phyloP scores from a whole-genome alignment of 2,888 invertebrate genomes.

The Muscina levida region DNA sequence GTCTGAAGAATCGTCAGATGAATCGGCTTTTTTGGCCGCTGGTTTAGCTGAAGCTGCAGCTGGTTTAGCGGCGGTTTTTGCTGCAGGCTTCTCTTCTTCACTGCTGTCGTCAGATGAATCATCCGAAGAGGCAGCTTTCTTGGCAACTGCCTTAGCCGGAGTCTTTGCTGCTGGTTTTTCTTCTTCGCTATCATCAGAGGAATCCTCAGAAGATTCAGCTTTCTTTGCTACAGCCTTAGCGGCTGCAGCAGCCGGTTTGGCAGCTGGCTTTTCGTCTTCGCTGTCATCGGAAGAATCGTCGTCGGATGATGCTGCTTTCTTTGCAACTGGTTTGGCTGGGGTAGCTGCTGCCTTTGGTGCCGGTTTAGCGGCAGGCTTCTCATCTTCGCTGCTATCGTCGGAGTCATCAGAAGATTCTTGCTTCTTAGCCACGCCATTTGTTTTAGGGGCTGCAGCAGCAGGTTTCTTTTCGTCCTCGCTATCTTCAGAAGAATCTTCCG shows the following conservation, averaged over 20 bases:
- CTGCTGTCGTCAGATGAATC: conserved; percentile 63
- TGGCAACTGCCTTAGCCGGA: conserved; percentile 54
- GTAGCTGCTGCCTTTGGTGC: conserved; percentile 58
- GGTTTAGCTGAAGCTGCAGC: conserved; percentile 59
- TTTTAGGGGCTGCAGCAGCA: conserved; percentile 49
- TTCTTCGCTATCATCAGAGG: conserved; percentile 70
- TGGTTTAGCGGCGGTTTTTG: conserved; percentile 39
- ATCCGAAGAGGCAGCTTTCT: conserved; percentile 46
- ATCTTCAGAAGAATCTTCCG: conserved; percentile 65
- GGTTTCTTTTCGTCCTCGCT: conserved; percentile 64
- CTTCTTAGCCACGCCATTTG: conserved; percentile 49
- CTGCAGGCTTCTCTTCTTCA: conserved; percentile 49
- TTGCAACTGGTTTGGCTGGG: conserved; percentile 45
- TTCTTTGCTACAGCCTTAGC: conserved; percentile 47
- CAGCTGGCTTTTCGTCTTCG: conserved; percentile 52
- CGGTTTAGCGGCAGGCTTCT: conserved; percentile 73
- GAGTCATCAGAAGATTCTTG: conserved; percentile 32
- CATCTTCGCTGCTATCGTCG: conserved; percentile 74
- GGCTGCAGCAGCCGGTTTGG: not conserved
- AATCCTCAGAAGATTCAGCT: conserved; percentile 39
- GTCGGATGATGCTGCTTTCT: conserved; percentile 1
- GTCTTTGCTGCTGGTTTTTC: conserved; percentile 67
- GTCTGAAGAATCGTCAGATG: conserved; percentile 73
- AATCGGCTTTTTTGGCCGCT: conserved; percentile 57
- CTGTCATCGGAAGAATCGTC: conserved; percentile 28